These are phyloP conservation scores for Coleophora deauratella DNA, from an alignment of 2,888 invertebrate species.

Conservation along the genomic window DNA sequence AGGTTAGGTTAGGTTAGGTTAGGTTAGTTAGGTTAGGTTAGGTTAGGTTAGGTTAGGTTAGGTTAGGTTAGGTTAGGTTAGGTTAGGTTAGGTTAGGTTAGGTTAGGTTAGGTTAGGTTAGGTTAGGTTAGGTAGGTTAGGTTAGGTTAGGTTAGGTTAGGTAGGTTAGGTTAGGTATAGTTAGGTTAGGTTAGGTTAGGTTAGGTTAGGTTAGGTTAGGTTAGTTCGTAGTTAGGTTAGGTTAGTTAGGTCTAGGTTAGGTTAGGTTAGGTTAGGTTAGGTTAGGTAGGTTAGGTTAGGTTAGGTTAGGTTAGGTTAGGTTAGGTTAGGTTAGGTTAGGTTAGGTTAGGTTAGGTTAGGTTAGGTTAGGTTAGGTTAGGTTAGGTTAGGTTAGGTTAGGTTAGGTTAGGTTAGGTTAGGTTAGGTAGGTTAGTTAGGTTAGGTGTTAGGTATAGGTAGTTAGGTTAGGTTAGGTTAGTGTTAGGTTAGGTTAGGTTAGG, in stretches of 20 bases:
- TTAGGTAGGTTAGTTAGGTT: constrained; percentile 10
- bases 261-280: constrained; percentile 21
- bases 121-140: constrained; percentile 13
- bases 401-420: constrained; percentile 11
- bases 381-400: constrained; percentile 10
- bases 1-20: constrained; percentile 11
- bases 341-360: constrained; percentile 10
- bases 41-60: constrained; percentile 12
- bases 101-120: constrained; percentile 11
- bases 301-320: constrained; percentile 21
- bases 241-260: constrained; percentile 16
- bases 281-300: constrained; percentile 21
- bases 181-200: constrained; percentile 15
- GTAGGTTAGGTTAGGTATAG: constrained; percentile 18
- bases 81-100: constrained; percentile 10
- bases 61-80: constrained; percentile 12
- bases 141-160: constrained; percentile 19
- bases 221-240: constrained; percentile 15
- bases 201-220: constrained; percentile 14
- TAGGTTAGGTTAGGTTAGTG: constrained; percentile 22
- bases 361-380: constrained; percentile 12
- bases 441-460: constrained; percentile 18
- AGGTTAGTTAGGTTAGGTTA: constrained; percentile 12
- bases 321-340: constrained; percentile 20
- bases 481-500: constrained; percentile 16